Evolutionary conservation across 2,797 vertebrate species (phyloP).

Genomic region (Eulemur coronatus): DNA sequence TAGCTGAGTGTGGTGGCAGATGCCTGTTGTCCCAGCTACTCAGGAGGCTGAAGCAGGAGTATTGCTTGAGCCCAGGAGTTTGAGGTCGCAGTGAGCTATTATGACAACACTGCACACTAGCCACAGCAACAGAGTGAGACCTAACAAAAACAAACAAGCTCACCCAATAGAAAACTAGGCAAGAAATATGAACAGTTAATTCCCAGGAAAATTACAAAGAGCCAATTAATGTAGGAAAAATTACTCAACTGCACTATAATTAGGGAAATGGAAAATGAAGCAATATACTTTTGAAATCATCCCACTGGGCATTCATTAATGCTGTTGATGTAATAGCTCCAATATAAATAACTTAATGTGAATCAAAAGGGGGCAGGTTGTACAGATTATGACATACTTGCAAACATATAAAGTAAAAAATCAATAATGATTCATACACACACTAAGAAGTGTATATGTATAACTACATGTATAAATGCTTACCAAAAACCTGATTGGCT

Average conservation of each 20-base stretch:
- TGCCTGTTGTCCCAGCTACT: too few relatives aligned
- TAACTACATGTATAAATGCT: background rate
- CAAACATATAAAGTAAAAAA: background rate
- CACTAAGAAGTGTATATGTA: background rate
- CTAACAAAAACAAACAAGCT: background rate
- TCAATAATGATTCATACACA: background rate
- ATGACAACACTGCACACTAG: background rate
- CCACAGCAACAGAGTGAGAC: background rate
- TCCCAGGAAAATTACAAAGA: constrained; percentile 10
- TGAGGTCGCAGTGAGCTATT: background rate
- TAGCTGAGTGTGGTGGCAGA: too few relatives aligned
- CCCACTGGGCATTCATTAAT: background rate
- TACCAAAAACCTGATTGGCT: background rate
- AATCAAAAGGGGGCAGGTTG: background rate
- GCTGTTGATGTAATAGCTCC: background rate
- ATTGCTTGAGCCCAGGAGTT: too few relatives aligned
- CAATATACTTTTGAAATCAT: background rate
- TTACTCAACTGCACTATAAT: background rate
- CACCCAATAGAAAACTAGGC: background rate
- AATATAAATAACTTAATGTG: background rate
- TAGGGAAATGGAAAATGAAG: background rate
- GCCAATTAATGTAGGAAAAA: background rate
- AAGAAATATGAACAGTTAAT: background rate
- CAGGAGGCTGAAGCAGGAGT: too few relatives aligned
- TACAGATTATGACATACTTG: background rate